Conservation (phyloP, 1,140 invertebrate species). For the Drosophila rhopaloa region DNA sequence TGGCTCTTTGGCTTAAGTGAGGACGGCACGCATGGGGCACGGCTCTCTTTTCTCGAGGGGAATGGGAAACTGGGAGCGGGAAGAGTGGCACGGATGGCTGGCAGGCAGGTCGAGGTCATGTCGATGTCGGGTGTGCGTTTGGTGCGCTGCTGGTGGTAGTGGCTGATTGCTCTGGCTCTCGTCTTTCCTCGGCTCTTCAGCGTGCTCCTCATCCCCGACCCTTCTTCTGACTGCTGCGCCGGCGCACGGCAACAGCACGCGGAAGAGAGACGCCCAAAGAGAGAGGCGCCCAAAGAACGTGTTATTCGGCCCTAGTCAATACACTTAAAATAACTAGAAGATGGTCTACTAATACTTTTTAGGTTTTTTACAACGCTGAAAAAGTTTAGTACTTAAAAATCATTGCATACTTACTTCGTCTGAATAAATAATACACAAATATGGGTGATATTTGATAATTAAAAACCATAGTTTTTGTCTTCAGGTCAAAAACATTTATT, state of each 20-base stretch:
- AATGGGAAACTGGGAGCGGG: conserved; percentile 37
- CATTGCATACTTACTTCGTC: no score
- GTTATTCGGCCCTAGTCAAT: conserved; percentile 26
- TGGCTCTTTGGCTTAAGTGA: conserved; percentile 64
- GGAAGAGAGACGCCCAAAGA: conserved; percentile 41
- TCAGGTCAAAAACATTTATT: no score
- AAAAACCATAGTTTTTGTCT: no score
- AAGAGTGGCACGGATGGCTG: conserved; percentile 9
- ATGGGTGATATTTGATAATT: no score
- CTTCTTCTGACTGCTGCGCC: conserved; percentile 50
- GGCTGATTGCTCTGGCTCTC: conserved; percentile 48
- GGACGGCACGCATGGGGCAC: conserved; percentile 79
- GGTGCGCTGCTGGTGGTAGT: conserved; percentile 53
- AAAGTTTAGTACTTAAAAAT: no score
- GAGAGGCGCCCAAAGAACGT: conserved; percentile 50
- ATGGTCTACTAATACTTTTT: no score
- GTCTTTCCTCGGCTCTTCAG: conserved; percentile 39
- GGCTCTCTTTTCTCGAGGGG: conserved; percentile 29
- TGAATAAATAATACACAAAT: no score
- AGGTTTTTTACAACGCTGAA: no score
- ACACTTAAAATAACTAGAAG: conserved; percentile 22
- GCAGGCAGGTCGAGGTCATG: conserved; percentile 72
- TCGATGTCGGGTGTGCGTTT: conserved; percentile 63
- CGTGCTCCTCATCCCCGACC: conserved; percentile 17
- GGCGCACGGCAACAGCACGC: conserved; percentile 64